Evolutionary conservation across 2,113 vertebrate genomes (phyloP).

Genomic region (Cebidichthys violaceus): DNA sequence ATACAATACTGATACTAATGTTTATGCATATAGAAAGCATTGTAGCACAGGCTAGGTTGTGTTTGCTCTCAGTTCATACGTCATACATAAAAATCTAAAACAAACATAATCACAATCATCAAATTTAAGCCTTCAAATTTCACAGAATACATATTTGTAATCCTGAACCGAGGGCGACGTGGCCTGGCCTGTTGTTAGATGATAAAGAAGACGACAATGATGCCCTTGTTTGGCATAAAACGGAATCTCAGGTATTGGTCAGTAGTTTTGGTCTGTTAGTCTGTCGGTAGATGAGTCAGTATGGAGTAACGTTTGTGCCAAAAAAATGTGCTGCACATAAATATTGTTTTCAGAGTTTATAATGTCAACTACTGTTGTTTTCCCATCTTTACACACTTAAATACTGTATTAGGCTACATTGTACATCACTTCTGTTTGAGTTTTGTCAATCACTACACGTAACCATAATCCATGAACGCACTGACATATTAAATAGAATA

Average conservation of each 20-base stretch:
- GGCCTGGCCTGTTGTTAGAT: not conserved
- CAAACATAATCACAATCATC: not conserved
- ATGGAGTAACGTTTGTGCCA: not conserved
- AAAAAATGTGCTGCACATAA: constrained; percentile 8
- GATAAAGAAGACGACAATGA: not conserved
- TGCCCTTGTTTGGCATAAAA: constrained; percentile 6
- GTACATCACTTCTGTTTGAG: not conserved
- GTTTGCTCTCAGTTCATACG: constrained; percentile 5
- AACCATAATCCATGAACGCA: not conserved
- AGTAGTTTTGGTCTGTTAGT: constrained; percentile 4
- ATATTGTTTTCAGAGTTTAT: not conserved
- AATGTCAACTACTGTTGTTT: constrained; percentile 1
- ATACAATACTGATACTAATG: not conserved
- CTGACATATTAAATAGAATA: not conserved
- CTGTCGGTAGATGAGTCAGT: not conserved
- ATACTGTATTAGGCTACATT: not conserved
- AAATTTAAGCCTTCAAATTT: not conserved
- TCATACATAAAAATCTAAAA: not conserved
- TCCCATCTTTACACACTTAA: not conserved
- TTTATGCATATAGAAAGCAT: constrained; percentile 20
- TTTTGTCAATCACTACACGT: not conserved
- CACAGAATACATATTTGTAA: not conserved
- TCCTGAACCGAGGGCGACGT: not conserved
- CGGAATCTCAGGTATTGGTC: constrained; percentile 55
- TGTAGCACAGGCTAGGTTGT: not conserved